A percentile compares a stretch with the other conserved stretches of the same genome.
These are phyloP conservation scores for Steinernema scapterisci DNA, from an alignment of 2,888 invertebrate genomes.

Conservation along the genomic window DNA sequence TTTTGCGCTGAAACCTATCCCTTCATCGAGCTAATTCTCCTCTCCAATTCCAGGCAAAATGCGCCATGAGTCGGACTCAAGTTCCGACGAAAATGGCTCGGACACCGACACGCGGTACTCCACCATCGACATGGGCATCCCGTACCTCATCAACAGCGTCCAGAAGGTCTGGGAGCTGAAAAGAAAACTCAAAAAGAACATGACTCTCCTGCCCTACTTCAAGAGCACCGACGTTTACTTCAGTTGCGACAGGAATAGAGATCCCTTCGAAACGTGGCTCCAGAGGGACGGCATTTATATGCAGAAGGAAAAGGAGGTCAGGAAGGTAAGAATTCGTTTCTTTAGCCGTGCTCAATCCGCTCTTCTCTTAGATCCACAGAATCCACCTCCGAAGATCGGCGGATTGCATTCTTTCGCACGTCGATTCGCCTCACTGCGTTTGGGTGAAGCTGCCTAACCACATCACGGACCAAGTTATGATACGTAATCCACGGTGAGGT, in stretches of 20 bases:
- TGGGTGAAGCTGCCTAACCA: constrained; percentile 34
- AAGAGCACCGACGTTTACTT: not conserved
- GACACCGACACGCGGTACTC: too few species aligned
- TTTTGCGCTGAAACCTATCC: too few species aligned
- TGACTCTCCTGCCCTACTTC: not conserved
- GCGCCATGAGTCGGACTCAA: too few species aligned
- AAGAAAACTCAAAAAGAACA: too few species aligned
- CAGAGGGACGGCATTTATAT: not conserved
- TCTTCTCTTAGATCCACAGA: constrained; percentile 34
- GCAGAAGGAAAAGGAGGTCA: not conserved
- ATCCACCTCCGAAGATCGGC: constrained; percentile 24
- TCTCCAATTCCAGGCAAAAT: too few species aligned
- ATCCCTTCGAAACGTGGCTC: not conserved
- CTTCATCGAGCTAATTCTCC: too few species aligned
- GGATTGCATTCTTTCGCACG: constrained; percentile 16
- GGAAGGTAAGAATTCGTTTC: not conserved
- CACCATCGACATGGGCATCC: too few species aligned
- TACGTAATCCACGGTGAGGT: not conserved
- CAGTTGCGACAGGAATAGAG: not conserved
- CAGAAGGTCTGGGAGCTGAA: too few species aligned
- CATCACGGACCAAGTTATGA: not conserved
- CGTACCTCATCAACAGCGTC: too few species aligned
- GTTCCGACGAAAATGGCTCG: too few species aligned
- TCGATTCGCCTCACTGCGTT: constrained; percentile 33
- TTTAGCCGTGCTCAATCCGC: not conserved